phyloP scores from a whole-genome alignment of 2,888 invertebrate genomes.

The Helicoverpa assulta region DNA sequence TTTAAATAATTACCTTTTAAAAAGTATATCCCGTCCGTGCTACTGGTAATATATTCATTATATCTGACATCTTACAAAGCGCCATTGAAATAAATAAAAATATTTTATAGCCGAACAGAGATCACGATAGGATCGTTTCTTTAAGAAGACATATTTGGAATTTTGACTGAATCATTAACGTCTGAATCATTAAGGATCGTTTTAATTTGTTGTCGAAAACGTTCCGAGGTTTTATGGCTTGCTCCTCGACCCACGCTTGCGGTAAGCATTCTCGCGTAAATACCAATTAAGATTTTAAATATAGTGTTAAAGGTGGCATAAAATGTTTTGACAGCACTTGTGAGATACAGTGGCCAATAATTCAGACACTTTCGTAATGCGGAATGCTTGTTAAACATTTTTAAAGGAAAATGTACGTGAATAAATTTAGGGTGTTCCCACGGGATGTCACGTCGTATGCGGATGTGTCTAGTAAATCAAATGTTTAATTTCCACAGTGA shows the following conservation, averaged over 20 bases:
- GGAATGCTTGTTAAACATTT: constrained; percentile 76
- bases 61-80: constrained; percentile 88
- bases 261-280: constrained; percentile 61
- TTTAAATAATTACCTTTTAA: constrained; percentile 89
- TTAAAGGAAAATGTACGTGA: constrained; percentile 71
- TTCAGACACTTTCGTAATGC: constrained; percentile 68
- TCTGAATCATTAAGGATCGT: constrained; percentile 73
- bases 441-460: constrained; percentile 76
- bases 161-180: constrained; percentile 71
- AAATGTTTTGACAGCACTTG: constrained; percentile 66
- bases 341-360: constrained; percentile 69
- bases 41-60: constrained; percentile 90
- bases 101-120: constrained; percentile 79
- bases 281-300: constrained; percentile 74
- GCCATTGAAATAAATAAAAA: constrained; percentile 86
- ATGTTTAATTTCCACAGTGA: constrained; percentile 84
- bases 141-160: constrained; percentile 77
- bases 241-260: constrained; percentile 69
- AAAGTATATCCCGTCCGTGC: constrained; percentile 83
- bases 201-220: constrained; percentile 77
- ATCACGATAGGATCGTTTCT: constrained; percentile 77
- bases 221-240: constrained; percentile 69
- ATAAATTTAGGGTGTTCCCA: constrained; percentile 74
- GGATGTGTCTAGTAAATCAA: constrained; percentile 84
- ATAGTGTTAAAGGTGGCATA: constrained; percentile 73